Evolutionary conservation across 2,888 invertebrate genomes (phyloP), one percentile per base, ranked within the genome.

Genomic region (Gerosis bhagava): DNA sequence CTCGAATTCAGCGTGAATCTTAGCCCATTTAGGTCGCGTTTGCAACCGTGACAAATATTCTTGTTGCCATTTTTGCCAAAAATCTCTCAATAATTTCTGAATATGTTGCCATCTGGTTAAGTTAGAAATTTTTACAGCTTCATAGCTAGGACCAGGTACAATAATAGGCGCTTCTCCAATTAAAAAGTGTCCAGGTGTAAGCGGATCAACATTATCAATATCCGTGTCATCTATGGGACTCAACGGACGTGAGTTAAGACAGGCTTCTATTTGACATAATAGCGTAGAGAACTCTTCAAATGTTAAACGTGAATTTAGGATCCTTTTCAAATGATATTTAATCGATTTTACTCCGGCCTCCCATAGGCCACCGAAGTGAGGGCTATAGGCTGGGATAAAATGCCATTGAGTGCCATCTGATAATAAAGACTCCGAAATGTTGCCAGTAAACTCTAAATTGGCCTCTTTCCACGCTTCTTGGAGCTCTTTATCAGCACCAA

Each of bases 301-400:
- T 3, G 56, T 56, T 1, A 58, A 31, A 1, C 49, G 54, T 0
- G 40, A 17, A 7, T 41, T 28, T 3, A 58, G 39, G 0, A 50
- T 25, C 7, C 53, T 22, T 8, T 19, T 49, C 1, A 51, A 12
- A 13, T 59, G 59, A 10, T 31, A 16, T 17, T 57, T 57, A 0
- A 36, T 29, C 3, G 45, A 56, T 6, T 40, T 50, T 2, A 61
- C 45, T 3, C 54, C 58, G 5, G 58, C 52, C 32, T 62, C 62
- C 62, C 59, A 62, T 3, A 59, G 22, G 10, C 59, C 54, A 1
- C 56, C 56, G 35, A 56, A 57, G 25, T 56, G 53, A 11, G 54
- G 57, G 15, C 47, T 36, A 6, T 36, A 50, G 5, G 60, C 53
- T 13, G 60, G 57, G 16, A 57, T 60, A 13, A 54, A 60, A 26